Conservation (phyloP, 2,888 invertebrate species). For the Euzophera pinguis region DNA sequence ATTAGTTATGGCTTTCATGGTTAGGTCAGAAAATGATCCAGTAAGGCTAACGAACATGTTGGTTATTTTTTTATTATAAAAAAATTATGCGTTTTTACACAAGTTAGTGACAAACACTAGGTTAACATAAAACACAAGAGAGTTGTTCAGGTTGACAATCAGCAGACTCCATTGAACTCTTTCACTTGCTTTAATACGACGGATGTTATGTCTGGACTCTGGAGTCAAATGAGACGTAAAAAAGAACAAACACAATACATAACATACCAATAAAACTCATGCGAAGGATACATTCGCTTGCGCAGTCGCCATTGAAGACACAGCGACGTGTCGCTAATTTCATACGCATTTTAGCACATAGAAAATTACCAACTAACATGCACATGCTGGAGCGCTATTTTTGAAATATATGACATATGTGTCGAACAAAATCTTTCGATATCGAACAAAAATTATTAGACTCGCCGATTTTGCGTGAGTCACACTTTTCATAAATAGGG, state of each 20-base stretch:
- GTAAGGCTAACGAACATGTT: too few relatives aligned
- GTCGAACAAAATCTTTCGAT: too few relatives aligned
- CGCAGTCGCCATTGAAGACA: neutral
- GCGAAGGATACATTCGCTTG: neutral
- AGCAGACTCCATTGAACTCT: neutral
- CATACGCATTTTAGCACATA: slow-evolving; percentile 9
- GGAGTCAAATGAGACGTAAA: neutral
- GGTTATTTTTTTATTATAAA: too few relatives aligned
- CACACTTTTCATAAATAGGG: too few relatives aligned
- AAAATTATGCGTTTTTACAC: too few relatives aligned
- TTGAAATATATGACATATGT: too few relatives aligned
- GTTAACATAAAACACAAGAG: neutral
- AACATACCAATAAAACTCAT: neutral
- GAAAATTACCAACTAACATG: slow-evolving; percentile 10
- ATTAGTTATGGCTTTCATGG: too few relatives aligned
- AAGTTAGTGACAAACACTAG: too few relatives aligned
- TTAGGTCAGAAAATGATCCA: too few relatives aligned
- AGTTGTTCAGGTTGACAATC: neutral
- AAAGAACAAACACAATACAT: slow-evolving; percentile 3
- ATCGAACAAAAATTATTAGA: too few relatives aligned
- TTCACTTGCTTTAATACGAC: neutral
- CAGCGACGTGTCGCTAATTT: slow-evolving; percentile 1
- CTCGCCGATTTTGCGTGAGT: too few relatives aligned
- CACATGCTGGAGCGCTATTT: too few relatives aligned
- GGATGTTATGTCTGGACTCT: slow-evolving; percentile 10